A percentile compares a stretch with the other conserved stretches of the same genome.
Evolutionary conservation across 2,797 vertebrate genomes (phyloP).

Genomic region (Taenioides sp.): DNA sequence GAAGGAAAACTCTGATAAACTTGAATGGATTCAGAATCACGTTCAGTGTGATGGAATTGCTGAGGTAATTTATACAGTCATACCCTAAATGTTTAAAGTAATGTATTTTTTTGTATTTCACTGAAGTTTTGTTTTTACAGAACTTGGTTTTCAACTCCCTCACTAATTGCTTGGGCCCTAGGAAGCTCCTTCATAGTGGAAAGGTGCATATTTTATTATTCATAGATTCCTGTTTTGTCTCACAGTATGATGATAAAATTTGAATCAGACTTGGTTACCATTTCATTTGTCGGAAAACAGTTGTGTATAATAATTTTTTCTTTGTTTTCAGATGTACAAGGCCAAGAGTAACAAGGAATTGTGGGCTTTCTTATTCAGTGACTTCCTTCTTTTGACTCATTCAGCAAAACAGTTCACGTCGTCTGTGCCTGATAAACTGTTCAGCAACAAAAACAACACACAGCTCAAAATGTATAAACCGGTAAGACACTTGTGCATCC

Average conservation of each 20-base stretch:
- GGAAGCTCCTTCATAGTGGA: constrained; percentile 92
- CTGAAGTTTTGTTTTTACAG: constrained; percentile 59
- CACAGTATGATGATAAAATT: background rate
- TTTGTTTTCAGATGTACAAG: constrained; percentile 62
- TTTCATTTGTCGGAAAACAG: background rate
- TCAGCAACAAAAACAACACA: constrained; percentile 86
- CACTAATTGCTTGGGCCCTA: constrained; percentile 96
- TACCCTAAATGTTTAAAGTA: background rate
- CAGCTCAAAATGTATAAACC: constrained; percentile 97
- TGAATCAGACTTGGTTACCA: background rate
- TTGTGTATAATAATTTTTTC: background rate
- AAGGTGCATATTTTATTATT: constrained; percentile 65
- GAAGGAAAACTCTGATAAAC: constrained; percentile 92
- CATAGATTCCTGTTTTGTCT: no score
- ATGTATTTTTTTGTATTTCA: background rate
- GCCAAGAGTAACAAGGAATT: constrained; percentile 95
- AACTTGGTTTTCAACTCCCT: constrained; percentile 93
- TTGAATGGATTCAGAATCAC: constrained; percentile 94
- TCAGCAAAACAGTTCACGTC: constrained; percentile 88
- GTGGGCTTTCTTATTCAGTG: constrained; percentile 92
- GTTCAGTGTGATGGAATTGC: constrained; percentile 88
- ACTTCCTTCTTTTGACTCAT: constrained; percentile 95
- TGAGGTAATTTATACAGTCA: constrained; percentile 77
- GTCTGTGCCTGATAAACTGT: constrained; percentile 87
- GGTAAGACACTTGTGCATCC: constrained; percentile 68